phyloP scores from a whole-genome alignment of 2,113 vertebrate species.

The Pithys albifrons region DNA sequence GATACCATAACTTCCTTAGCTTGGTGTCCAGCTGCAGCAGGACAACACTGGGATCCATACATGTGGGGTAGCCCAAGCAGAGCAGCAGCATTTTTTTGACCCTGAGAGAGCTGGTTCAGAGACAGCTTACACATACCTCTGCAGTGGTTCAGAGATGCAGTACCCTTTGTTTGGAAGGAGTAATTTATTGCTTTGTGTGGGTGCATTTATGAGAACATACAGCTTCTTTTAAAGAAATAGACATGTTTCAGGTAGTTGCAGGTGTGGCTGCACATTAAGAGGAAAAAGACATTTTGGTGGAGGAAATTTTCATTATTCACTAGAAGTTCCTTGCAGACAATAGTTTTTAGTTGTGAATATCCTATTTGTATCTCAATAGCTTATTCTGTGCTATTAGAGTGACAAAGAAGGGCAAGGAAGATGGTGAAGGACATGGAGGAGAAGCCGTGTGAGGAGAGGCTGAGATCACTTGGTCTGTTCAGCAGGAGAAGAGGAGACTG shows the following conservation, averaged over 20 bases:
- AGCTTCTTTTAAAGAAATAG: neutral
- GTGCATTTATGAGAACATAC: neutral
- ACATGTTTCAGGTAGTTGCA: neutral
- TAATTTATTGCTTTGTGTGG: constrained; percentile 28
- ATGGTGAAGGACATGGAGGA: neutral
- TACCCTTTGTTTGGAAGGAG: neutral
- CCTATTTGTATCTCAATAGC: neutral
- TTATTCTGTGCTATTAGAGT: neutral
- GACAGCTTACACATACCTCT: neutral
- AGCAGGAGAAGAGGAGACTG: neutral
- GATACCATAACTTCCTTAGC: neutral
- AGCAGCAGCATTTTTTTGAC: neutral
- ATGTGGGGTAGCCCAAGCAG: neutral
- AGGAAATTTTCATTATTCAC: neutral
- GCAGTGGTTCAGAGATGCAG: neutral
- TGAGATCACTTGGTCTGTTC: neutral
- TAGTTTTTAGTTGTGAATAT: neutral
- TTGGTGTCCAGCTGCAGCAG: neutral
- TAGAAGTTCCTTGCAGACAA: neutral
- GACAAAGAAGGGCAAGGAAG: neutral
- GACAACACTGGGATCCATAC: neutral
- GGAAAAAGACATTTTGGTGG: neutral
- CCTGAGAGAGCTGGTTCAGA: neutral
- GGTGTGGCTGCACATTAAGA: neutral
- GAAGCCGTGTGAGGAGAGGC: neutral